Base-by-base conservation (phyloP, 1,140 invertebrate species). In the Anastrepha obliqua region DNA sequence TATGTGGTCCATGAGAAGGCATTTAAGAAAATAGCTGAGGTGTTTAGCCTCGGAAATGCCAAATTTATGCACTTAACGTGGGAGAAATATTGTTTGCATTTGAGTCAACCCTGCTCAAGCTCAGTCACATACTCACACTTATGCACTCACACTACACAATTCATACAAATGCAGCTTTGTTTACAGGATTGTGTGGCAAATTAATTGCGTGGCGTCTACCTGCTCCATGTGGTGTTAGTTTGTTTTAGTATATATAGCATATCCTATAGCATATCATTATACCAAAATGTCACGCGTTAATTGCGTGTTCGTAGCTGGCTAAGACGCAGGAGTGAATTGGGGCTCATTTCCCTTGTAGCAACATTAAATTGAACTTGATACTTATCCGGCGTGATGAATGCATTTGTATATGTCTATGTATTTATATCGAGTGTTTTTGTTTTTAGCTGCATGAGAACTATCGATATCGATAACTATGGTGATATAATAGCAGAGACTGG, bases 41-140 rank as follows among this genome's bases (percentile, higher is more conserved):
- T 74, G 15, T 47, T 17, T 74, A 74, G 67, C 67, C 13, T 39
- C 67, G 39, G 39, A 39, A 44, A 74, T 81, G 47, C 47, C 44
- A 81, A 81, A 81, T 81, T 51, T 81, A 81, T 81, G 47, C 74
- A 81, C 47, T 81, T 81, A 81, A 81, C 74, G 55, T 81, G 74
- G 51, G 74, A 81, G 47, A 81, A 55, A 81, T 81, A 81, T 81
- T 81, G 74, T 81, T 81, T 81, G 47, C 74, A 51, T 7, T 81
- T 55, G 47, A 81, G 47, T 81, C 51, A 55, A 29, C 29, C 29
- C 29, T 29, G 29, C 29, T 29, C 29, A 29, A 29, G 29, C 29
- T 29, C 51, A 55, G 51, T 11, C 51, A 55, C 51, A 55, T 29
- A 29, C 51, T 8, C 11, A 55, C 6, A 55, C 6, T 8, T 55